These are phyloP conservation scores for Tachypleus tridentatus DNA, from an alignment of 1,140 invertebrate genomes.

Conservation along the genomic window DNA sequence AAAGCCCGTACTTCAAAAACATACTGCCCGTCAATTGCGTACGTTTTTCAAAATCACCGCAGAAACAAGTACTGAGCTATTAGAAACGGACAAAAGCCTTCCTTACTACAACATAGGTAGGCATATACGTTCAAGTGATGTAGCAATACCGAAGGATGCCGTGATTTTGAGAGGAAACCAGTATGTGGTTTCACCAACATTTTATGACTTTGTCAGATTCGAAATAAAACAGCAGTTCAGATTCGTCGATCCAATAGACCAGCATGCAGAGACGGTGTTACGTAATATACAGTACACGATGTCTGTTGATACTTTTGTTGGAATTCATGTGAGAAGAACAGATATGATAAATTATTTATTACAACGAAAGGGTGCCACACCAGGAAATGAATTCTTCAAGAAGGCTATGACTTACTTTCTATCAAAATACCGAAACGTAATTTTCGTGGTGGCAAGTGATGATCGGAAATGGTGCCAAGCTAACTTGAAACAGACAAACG, in stretches of 20 bases:
- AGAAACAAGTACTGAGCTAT: neutral
- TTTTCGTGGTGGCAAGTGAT: slow-evolving; percentile 40
- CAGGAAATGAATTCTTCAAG: too few relatives aligned
- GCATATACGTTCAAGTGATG: neutral
- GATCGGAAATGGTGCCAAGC: slow-evolving; percentile 45
- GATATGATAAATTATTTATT: too few relatives aligned
- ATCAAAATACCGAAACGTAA: too few relatives aligned
- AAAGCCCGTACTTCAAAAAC: neutral
- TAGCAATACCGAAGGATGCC: neutral
- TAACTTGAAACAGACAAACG: slow-evolving; percentile 27
- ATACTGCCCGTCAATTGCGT: neutral
- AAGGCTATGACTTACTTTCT: too few relatives aligned
- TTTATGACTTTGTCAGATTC: neutral
- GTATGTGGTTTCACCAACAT: neutral
- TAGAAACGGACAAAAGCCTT: neutral
- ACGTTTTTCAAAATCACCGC: neutral
- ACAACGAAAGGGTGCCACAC: too few relatives aligned
- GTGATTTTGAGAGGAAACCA: neutral
- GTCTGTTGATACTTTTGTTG: slow-evolving; percentile 32
- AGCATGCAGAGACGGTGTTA: neutral
- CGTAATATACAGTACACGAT: neutral
- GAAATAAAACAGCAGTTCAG: neutral
- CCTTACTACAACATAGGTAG: neutral
- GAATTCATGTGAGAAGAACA: slow-evolving; percentile 15
- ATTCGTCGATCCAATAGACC: neutral